A percentile compares a stretch with the other conserved stretches of the same genome.
phyloP scores from a whole-genome alignment of 1,140 invertebrate species.

The Berghia stephanieae region DNA sequence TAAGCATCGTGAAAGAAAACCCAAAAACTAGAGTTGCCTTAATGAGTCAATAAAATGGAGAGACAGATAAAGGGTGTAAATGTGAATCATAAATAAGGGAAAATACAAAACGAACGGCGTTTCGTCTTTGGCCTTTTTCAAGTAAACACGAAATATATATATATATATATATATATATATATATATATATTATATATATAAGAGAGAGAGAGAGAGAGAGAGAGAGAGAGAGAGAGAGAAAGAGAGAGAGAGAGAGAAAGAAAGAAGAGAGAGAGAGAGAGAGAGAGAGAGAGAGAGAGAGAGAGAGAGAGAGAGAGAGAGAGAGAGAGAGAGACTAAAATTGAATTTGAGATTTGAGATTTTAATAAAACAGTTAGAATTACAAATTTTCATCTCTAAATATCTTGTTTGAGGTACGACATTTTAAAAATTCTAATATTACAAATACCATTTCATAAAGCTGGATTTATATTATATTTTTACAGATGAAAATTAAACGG shows the following conservation, averaged over 20 bases:
- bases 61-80: too few relatives aligned
- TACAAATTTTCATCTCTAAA: neutral
- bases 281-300: too few relatives aligned
- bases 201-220: constrained; percentile 18
- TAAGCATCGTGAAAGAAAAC: too few relatives aligned
- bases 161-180: constrained; percentile 3
- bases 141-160: too few relatives aligned
- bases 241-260: neutral
- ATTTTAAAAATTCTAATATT: neutral
- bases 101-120: too few relatives aligned
- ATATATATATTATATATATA: neutral
- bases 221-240: constrained; percentile 14
- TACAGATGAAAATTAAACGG: too few relatives aligned
- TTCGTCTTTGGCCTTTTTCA: too few relatives aligned
- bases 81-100: too few relatives aligned
- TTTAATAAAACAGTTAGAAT: neutral
- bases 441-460: neutral
- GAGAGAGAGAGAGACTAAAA: neutral
- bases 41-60: too few relatives aligned
- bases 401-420: neutral
- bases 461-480: neutral
- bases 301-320: constrained; percentile 5
- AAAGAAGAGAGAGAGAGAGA: neutral
- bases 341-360: neutral
- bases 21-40: too few relatives aligned